These are phyloP conservation scores for Melolontha melolontha DNA, from an alignment of 2,888 invertebrate genomes.

Conservation along the genomic window DNA sequence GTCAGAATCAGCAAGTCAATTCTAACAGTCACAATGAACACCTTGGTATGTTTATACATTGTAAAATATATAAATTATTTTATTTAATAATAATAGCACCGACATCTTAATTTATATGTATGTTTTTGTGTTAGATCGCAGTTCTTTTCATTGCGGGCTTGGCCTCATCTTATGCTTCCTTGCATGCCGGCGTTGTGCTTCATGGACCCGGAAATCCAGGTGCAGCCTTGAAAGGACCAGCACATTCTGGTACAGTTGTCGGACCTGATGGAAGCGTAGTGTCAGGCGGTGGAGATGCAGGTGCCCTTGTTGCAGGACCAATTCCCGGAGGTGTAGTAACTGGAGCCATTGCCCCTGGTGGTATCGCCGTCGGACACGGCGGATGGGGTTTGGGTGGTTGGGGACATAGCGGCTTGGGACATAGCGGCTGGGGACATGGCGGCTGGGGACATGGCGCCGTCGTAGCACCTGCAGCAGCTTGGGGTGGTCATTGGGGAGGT, in stretches of 20 bases:
- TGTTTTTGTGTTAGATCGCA: constrained; percentile 10
- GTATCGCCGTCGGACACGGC: constrained; percentile 48
- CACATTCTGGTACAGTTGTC: constrained; percentile 45
- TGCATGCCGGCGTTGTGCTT: constrained; percentile 37
- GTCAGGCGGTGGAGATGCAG: constrained; percentile 65
- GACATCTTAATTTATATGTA: neutral
- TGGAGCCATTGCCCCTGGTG: constrained; percentile 58
- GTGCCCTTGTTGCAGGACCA: constrained; percentile 62
- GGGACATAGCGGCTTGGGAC: constrained; percentile 28
- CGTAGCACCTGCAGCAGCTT: constrained; percentile 25
- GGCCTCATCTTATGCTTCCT: constrained; percentile 38
- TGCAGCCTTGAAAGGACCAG: constrained; percentile 41
- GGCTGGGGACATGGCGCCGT: constrained; percentile 35
- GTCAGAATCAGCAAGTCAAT: constrained; percentile 15
- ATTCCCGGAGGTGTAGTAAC: constrained; percentile 58
- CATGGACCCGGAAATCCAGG: constrained; percentile 42
- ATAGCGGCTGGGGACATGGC: constrained; percentile 41
- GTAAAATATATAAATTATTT: neutral
- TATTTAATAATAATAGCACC: neutral
- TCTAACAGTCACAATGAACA: constrained; percentile 33
- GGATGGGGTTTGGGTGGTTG: constrained; percentile 34
- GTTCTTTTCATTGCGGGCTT: constrained; percentile 36
- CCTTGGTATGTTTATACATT: constrained; percentile 28
- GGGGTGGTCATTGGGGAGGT: constrained; percentile 43
- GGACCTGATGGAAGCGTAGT: constrained; percentile 65